Base-by-base conservation (phyloP, 1,140 invertebrate species). In the Solen grandis region DNA sequence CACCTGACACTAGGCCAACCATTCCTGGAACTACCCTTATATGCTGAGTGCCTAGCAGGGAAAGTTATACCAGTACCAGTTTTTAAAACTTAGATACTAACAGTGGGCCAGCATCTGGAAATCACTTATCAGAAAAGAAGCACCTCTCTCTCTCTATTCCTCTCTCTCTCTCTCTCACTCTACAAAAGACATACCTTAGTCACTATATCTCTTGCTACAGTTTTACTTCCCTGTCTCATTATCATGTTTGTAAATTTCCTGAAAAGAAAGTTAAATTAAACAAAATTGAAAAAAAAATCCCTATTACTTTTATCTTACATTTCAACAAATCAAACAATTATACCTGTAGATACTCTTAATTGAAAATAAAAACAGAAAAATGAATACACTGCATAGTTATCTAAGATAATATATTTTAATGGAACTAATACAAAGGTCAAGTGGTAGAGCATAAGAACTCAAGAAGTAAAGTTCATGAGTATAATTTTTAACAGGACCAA, bases 221-320 rank as follows among this genome's bases (percentile, higher is more conserved):
- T 35, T 76, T 89, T 91, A 29, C 85, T 84, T 22, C 89, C 89
- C 36, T 77, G 57, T 75, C 79, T 86, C 86, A 89, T 85, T 31
- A 90, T 27, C 10, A 85, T 82, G 60, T 87, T 89, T 5, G 85
- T 89, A 73, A 91, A 89, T 76, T 89, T 89, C 66, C 90, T 91
- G 73, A 36, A 79, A 82, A 77, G 38, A 73, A 68, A 68, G 84
- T 60, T 29, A 55, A 60, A 25, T 31, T 57, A 29, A 59, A 29
- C 10, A 13, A 35, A 59, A 77, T 70, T 55, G 33, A 52, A 65
- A 46, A 46, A 46, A 46, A 46, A 46, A 46, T 10, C n/a, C n/a
- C n/a, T n/a, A n/a, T n/a, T n/a, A n/a, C n/a, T n/a, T n/a, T n/a
- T n/a, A n/a, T n/a, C n/a, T n/a, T n/a, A n/a, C n/a, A n/a, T n/a